A percentile compares a stretch with the other conserved stretches of the same genome.
Evolutionary conservation across 2,797 vertebrate species (phyloP).

Genomic region (Lepus oiostolus): DNA sequence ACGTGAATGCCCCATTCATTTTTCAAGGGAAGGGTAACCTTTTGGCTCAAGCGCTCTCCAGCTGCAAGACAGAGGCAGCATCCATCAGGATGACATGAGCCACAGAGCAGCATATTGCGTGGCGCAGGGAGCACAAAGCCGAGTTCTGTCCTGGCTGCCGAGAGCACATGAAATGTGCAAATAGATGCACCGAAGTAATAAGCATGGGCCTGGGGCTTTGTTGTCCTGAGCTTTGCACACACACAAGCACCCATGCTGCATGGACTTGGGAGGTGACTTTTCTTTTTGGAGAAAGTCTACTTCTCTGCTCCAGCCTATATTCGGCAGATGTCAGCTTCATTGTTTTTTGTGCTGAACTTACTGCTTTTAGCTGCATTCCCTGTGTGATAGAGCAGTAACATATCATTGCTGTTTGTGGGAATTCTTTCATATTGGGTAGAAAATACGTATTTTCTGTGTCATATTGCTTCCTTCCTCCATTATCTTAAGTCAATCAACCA

Average conservation of each 20-base stretch:
- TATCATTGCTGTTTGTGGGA: background rate
- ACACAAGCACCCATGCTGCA: background rate
- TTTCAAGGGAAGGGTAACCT: constrained; percentile 32
- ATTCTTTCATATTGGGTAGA: background rate
- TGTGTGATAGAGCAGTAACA: rapidly evolving
- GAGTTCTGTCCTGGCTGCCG: background rate
- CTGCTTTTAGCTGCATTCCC: background rate
- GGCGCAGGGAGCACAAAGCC: background rate
- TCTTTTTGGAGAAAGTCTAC: background rate
- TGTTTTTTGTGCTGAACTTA: background rate
- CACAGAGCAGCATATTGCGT: background rate
- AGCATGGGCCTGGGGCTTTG: background rate
- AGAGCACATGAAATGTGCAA: constrained; percentile 58
- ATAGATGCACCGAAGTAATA: background rate
- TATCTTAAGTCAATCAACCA: background rate
- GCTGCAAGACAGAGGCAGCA: background rate
- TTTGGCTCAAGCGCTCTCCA: background rate
- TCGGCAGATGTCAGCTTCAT: background rate
- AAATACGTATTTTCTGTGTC: no score
- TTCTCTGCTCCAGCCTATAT: background rate
- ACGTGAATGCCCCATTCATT: background rate
- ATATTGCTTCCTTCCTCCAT: background rate
- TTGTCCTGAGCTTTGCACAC: background rate
- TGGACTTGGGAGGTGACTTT: background rate
- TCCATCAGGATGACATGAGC: background rate